Evolutionary conservation across 35 echinoderm and acorn worm genomes (phyloP).

Genomic region (Patiria miniata): DNA sequence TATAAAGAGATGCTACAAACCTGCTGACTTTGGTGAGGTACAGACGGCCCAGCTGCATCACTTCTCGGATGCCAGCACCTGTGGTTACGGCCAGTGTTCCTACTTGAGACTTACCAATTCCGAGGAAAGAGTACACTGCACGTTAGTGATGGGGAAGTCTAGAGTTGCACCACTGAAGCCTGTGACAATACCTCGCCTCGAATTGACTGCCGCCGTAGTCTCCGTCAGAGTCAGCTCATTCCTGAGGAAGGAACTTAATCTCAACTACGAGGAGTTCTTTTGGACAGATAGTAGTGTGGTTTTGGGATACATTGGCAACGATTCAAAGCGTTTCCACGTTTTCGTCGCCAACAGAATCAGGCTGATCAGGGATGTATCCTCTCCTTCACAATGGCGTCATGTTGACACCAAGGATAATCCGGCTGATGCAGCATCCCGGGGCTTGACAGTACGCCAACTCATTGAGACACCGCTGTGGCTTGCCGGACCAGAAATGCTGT

Average conservation of each 20-base stretch:
- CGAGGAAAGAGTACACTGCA: slow-evolving; percentile 42
- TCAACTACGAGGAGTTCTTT: slow-evolving; percentile 26
- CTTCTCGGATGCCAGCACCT: slow-evolving; percentile 42
- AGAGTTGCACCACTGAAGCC: slow-evolving; percentile 46
- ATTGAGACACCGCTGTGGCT: slow-evolving; percentile 59
- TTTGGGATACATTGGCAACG: slow-evolving; percentile 69
- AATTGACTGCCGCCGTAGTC: slow-evolving; percentile 53
- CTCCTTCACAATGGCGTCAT: slow-evolving; percentile 62
- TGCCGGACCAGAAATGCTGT: slow-evolving; percentile 66
- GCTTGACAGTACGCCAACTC: slow-evolving; percentile 46
- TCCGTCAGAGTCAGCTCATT: slow-evolving; percentile 36
- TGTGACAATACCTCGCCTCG: slow-evolving; percentile 61
- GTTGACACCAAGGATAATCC: slow-evolving; percentile 59
- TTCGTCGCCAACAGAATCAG: slow-evolving; percentile 71
- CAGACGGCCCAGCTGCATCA: slow-evolving; percentile 37
- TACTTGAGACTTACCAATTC: slow-evolving; percentile 35
- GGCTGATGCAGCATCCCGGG: slow-evolving; percentile 59
- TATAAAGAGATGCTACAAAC: slow-evolving; percentile 51
- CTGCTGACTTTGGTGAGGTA: slow-evolving; percentile 37
- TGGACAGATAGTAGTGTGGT: slow-evolving; percentile 78
- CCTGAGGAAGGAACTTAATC: slow-evolving; percentile 45
- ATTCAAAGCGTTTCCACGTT: slow-evolving; percentile 46
- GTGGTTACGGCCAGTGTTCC: slow-evolving; percentile 35
- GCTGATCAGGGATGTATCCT: slow-evolving; percentile 43
- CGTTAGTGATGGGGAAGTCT: slow-evolving; percentile 50